Base-by-base conservation (phyloP, 2,113 vertebrate species). In the Forbesichthys agassizii region DNA sequence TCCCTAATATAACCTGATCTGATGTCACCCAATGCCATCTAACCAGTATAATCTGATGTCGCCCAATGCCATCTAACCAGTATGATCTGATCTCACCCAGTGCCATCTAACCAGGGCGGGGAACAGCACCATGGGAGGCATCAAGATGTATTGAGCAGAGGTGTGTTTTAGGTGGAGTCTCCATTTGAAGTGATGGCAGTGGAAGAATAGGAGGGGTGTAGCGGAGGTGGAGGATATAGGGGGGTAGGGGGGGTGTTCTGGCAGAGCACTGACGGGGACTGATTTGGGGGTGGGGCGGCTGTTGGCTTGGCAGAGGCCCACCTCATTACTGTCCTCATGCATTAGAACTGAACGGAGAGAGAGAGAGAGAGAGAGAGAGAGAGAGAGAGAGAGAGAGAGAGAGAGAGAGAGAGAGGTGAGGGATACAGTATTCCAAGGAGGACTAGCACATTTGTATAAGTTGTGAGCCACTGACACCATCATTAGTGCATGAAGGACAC, bases 281-380 rank as follows among this genome's bases (percentile, higher is more conserved):
- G 3, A 42, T 42, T 42, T 42, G 36, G 36, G 4, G 36, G 36
- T 42, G 33, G 47, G 69, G 71, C 73, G 73, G 70, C 63, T 83
- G 86, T 77, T 77, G 85, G 81, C 74, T 84, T 90, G 84, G 89
- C 85, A 84, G 66, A 58, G 66, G 18, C 66, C 69, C 61, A 74
- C 79, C 83, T 88, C 82, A 85, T 89, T 90, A 89, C 72, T 79
- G 79, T 88, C 78, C 76, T 78, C 71, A 76, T 83, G 68, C 75
- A 80, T 85, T 87, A 77, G 79, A 81, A 14, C 27, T 69, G 78
- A 77, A 67, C 13, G 9, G 67, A 73, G 53, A 49, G 5, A 46
- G 59, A 57, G 63, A 71, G 5, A 42, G 62, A 48, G 61, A 18
- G 27, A 59, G 53, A 27, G 9, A 14, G 52, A 51, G 5, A 20